Evolutionary conservation across 2,797 vertebrate species (phyloP).

Genomic region (Scarus forsteni): DNA sequence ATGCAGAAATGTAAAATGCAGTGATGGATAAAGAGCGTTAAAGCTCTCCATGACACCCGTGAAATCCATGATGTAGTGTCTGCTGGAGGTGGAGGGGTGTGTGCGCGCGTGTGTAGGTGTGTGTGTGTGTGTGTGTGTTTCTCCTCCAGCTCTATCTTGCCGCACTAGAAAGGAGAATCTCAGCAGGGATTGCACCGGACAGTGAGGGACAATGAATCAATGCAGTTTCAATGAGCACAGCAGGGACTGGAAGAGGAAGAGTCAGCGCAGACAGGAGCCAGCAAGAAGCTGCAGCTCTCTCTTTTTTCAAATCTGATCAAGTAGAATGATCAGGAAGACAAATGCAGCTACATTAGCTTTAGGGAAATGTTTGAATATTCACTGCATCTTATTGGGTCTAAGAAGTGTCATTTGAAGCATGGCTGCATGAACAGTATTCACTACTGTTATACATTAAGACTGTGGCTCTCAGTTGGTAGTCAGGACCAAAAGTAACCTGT

Average conservation of each 20-base stretch:
- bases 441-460: too few relatives aligned
- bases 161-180: slow-evolving; percentile 25
- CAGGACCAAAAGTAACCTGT: too few relatives aligned
- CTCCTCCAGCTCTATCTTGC: slow-evolving; percentile 6
- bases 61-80: slow-evolving; percentile 4
- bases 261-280: neutral
- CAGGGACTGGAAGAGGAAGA: slow-evolving; percentile 4
- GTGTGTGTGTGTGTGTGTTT: slow-evolving; percentile 15
- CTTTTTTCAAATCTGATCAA: neutral
- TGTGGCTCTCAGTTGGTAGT: too few relatives aligned
- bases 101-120: slow-evolving; percentile 12
- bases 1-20: neutral
- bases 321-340: too few relatives aligned
- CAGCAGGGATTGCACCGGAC: slow-evolving; percentile 35
- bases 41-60: neutral
- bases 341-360: too few relatives aligned
- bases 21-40: slow-evolving; percentile 9
- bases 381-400: too few relatives aligned
- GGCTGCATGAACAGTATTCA: too few relatives aligned
- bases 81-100: neutral
- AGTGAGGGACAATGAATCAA: slow-evolving; percentile 37
- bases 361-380: too few relatives aligned
- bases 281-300: neutral
- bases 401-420: too few relatives aligned
- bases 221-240: slow-evolving; percentile 35